phyloP scores from a whole-genome alignment of 2,797 vertebrate genomes.

The Odontamblyopus lacepedii region DNA sequence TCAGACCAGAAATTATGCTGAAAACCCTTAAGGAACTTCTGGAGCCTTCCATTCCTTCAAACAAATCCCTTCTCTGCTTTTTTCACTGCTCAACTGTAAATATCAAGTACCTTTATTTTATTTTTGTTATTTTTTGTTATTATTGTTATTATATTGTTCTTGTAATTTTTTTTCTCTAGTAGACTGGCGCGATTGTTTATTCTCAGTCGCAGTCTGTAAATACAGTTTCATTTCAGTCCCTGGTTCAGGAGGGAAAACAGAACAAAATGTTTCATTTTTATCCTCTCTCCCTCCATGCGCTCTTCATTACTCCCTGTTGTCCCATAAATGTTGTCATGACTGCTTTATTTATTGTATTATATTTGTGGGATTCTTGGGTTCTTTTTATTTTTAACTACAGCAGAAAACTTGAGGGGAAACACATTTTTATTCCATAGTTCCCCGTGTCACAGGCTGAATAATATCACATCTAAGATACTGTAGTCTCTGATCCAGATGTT shows the following conservation, averaged over 20 bases:
- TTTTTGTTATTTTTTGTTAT: conserved; percentile 76
- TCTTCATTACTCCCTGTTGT: conserved; percentile 48
- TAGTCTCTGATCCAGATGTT: conserved; percentile 60
- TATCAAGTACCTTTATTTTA: conserved; percentile 84
- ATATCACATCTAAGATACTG: conserved; percentile 75
- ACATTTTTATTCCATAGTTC: conserved; percentile 49
- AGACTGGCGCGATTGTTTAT: conserved; percentile 74
- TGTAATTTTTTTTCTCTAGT: conserved; percentile 76
- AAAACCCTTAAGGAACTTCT: conserved; percentile 52
- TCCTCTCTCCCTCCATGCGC: conserved; percentile 75
- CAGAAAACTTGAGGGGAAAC: conserved; percentile 34
- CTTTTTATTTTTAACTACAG: conserved; percentile 33
- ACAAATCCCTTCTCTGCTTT: conserved; percentile 40
- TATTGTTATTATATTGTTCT: conserved; percentile 80
- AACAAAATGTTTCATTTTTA: conserved; percentile 77
- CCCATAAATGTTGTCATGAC: conserved; percentile 64
- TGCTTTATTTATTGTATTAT: conserved; percentile 78
- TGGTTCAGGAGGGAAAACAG: conserved; percentile 68
- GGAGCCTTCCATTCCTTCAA: conserved; percentile 61
- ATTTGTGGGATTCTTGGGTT: conserved; percentile 31
- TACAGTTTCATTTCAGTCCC: conserved; percentile 78
- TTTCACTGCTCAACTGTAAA: conserved; percentile 83
- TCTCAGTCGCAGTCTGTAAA: conserved; percentile 79
- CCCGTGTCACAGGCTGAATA: conserved; percentile 57
- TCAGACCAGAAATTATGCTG: conserved; percentile 58